Conservation (phyloP, 2,888 invertebrate species). For the Chrysina gloriosa region DNA sequence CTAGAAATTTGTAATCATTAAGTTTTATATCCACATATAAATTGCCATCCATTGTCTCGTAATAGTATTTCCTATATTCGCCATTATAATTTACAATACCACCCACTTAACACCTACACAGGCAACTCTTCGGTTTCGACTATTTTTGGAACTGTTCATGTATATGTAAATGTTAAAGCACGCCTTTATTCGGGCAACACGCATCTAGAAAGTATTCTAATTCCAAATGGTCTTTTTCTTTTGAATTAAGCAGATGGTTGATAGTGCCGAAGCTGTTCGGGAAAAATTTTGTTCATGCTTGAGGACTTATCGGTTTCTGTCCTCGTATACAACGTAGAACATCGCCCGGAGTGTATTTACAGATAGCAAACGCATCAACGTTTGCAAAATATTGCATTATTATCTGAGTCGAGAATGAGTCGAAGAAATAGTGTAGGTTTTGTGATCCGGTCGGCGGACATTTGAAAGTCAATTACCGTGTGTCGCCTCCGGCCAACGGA, state of each 20-base stretch:
- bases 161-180: not conserved
- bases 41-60: no score
- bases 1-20: no score
- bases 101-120: constrained; percentile 24
- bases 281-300: constrained; percentile 5
- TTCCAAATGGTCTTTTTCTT: not conserved
- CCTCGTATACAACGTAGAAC: constrained; percentile 18
- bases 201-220: not conserved
- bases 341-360: constrained; percentile 29
- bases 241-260: constrained; percentile 11
- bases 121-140: not conserved
- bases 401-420: constrained; percentile 35
- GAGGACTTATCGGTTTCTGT: constrained; percentile 24
- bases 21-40: no score
- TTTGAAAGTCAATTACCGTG: constrained; percentile 58
- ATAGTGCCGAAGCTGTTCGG: not conserved
- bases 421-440: constrained; percentile 44
- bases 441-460: constrained; percentile 49
- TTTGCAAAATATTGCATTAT: constrained; percentile 38
- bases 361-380: constrained; percentile 36
- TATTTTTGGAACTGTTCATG: constrained; percentile 18
- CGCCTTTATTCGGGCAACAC: not conserved
- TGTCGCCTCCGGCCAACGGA: constrained; percentile 53
- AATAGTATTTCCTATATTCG: constrained; percentile 7
- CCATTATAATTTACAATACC: constrained; percentile 11